phyloP scores from a whole-genome alignment of 2,888 invertebrate species.

The Colletes collaris region DNA sequence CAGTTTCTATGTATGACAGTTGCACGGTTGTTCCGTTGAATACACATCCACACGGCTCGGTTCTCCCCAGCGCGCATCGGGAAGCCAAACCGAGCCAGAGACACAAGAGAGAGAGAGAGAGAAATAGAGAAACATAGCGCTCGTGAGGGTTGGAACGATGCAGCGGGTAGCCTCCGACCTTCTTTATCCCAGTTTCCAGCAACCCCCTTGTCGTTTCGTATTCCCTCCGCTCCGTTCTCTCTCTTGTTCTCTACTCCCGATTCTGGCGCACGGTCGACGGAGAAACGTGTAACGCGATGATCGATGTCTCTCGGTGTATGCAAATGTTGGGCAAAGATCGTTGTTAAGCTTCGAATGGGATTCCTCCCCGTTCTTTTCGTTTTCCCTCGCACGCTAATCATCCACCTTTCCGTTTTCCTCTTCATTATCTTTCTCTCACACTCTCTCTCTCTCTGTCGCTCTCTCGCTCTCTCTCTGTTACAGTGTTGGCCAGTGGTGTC shows the following conservation, averaged over 20 bases:
- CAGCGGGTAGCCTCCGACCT: conserved; percentile 28
- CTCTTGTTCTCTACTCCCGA: conserved; percentile 16
- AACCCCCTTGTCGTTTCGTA: conserved; percentile 36
- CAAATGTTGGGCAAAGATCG: conserved; percentile 60
- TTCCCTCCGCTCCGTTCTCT: conserved; percentile 15
- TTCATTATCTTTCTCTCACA: conserved; percentile 31
- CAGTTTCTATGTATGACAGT: conserved; percentile 50
- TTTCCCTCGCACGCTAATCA: conserved; percentile 33
- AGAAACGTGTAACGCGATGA: conserved; percentile 62
- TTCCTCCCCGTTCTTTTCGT: conserved; percentile 17
- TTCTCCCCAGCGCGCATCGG: conserved; percentile 10
- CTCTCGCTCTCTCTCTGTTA: conserved; percentile 77
- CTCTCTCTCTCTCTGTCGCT: conserved; percentile 71
- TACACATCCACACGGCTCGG: not conserved
- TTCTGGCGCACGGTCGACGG: conserved; percentile 29
- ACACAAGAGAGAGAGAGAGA: conserved; percentile 32
- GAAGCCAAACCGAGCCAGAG: conserved; percentile 41
- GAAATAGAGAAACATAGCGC: conserved; percentile 27
- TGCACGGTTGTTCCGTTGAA: conserved; percentile 47
- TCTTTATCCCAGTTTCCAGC: conserved; percentile 41
- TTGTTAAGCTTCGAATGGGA: conserved; percentile 47
- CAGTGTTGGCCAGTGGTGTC: conserved; percentile 80
- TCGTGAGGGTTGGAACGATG: not conserved
- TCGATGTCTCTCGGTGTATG: conserved; percentile 74
- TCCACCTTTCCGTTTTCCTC: conserved; percentile 25